Percentiles rank a stretch among this genome's conserved stretches.
phyloP scores from a whole-genome alignment of 2,113 vertebrate species.

The Kryptolebias marmoratus region DNA sequence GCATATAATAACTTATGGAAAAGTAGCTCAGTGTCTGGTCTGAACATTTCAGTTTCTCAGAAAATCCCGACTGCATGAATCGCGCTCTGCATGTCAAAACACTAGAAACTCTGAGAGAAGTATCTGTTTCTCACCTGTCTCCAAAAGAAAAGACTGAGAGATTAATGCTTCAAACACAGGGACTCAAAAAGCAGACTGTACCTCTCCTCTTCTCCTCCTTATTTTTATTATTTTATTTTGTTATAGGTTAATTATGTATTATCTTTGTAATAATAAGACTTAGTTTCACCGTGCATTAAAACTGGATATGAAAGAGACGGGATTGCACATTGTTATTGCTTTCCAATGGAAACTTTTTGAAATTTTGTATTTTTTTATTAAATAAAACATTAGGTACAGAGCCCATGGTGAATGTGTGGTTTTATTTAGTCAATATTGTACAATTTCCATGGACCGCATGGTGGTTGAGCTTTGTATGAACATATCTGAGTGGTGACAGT shows the following conservation, averaged over 20 bases:
- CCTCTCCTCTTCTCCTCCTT: conserved; percentile 36
- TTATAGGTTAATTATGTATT: conserved; percentile 53
- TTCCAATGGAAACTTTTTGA: conserved; percentile 97
- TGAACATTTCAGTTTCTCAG: neutral
- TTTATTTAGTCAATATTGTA: neutral
- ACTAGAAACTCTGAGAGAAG: too few species aligned
- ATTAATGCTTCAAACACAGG: conserved; percentile 50
- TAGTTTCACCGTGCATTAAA: conserved; percentile 64
- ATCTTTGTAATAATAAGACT: conserved; percentile 64
- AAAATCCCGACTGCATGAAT: neutral
- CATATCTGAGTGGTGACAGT: too few species aligned
- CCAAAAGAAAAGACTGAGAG: conserved; percentile 22
- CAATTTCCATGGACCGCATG: too few species aligned
- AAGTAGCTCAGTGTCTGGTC: neutral
- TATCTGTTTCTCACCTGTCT: neutral
- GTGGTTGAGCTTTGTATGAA: too few species aligned
- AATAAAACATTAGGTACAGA: conserved; percentile 67
- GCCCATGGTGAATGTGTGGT: neutral
- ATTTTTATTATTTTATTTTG: conserved; percentile 43
- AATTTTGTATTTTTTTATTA: conserved; percentile 83
- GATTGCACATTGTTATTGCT: conserved; percentile 90
- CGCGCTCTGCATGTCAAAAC: neutral
- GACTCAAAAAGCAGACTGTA: conserved; percentile 53
- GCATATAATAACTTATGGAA: neutral
- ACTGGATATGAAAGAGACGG: conserved; percentile 84